Conservation (phyloP, 1,140 invertebrate species). For the Bombus fervidus region DNA sequence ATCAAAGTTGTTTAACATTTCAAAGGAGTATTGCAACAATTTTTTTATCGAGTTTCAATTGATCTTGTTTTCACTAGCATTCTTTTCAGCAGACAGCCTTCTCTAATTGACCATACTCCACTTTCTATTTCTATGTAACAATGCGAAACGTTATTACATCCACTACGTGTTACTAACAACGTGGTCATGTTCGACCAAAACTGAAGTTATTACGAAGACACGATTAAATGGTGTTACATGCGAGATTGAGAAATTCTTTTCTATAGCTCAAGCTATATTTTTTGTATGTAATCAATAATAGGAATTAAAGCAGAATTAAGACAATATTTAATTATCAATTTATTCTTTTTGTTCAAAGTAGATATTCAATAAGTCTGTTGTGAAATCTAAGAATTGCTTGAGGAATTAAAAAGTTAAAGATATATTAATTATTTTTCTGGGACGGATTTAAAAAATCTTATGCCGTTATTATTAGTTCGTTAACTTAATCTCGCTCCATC, state of each 20-base stretch:
- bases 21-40: constrained; percentile 15
- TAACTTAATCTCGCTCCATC: no score
- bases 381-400: no score
- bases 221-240: not conserved
- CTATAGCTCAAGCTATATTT: not conserved
- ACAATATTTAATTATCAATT: not conserved
- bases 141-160: constrained; percentile 46
- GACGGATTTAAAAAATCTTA: no score
- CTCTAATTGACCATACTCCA: constrained; percentile 66
- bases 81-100: constrained; percentile 46
- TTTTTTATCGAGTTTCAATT: not conserved
- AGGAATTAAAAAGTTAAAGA: no score
- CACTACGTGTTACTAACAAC: constrained; percentile 21
- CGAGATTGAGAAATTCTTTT: constrained; percentile 10
- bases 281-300: not conserved
- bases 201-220: constrained; percentile 31
- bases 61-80: constrained; percentile 44
- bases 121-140: constrained; percentile 72
- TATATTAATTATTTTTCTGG: no score
- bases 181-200: constrained; percentile 17
- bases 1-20: constrained; percentile 18
- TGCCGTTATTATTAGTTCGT: no score
- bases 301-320: no score
- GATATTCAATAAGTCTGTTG: not conserved
- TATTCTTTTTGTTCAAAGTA: not conserved